A percentile compares a stretch with the other conserved stretches of the same genome.
phyloP scores from a whole-genome alignment of 2,888 invertebrate genomes.

The Lysandra coridon region DNA sequence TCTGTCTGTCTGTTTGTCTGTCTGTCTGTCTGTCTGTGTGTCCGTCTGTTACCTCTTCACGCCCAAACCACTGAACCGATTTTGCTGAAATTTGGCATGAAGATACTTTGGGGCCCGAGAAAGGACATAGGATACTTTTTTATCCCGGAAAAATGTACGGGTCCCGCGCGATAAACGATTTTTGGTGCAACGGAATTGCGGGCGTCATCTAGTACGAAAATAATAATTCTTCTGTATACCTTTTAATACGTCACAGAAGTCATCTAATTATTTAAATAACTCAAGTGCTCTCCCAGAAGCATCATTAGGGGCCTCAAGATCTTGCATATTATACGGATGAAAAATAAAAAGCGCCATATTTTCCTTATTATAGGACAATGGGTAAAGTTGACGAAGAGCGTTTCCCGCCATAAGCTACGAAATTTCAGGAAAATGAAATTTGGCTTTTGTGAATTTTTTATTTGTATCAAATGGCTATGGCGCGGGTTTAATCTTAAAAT shows the following conservation, averaged over 20 bases:
- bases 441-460: constrained; percentile 16
- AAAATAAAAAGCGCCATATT: constrained; percentile 33
- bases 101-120: too few relatives aligned
- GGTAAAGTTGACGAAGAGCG: constrained; percentile 14
- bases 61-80: too few relatives aligned
- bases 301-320: constrained; percentile 41
- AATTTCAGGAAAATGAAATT: constrained; percentile 25
- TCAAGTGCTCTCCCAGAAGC: constrained; percentile 31
- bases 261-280: constrained; percentile 5
- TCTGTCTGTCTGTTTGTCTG: too few relatives aligned
- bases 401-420: background rate
- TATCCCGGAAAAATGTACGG: too few relatives aligned
- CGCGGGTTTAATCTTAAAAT: background rate
- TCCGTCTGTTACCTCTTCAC: too few relatives aligned
- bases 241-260: background rate
- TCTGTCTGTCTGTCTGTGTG: too few relatives aligned
- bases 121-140: too few relatives aligned
- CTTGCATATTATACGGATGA: constrained; percentile 36
- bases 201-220: too few relatives aligned
- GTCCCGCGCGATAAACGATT: too few relatives aligned
- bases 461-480: background rate
- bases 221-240: background rate
- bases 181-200: too few relatives aligned
- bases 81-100: too few relatives aligned
- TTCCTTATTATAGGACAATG: constrained; percentile 19